Evolutionary conservation across 2,113 vertebrate species (phyloP).

Genomic region (Ifrita kowaldi): DNA sequence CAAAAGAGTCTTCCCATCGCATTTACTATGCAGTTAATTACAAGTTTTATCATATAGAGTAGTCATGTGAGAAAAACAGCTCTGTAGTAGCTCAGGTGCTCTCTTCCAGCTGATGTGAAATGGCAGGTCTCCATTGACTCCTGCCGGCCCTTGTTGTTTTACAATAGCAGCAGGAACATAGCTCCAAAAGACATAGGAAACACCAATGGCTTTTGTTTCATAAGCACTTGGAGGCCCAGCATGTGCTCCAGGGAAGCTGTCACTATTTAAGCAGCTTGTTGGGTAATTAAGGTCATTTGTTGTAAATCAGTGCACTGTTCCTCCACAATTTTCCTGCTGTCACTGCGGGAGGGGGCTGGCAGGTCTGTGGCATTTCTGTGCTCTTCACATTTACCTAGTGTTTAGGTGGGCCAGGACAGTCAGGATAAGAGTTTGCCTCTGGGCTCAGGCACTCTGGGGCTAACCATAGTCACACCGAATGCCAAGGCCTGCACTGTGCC

Average conservation of each 20-base stretch:
- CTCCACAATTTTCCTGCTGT: neutral
- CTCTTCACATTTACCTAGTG: neutral
- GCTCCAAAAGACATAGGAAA: neutral
- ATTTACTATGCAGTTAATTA: slow-evolving; percentile 1
- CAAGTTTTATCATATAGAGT: neutral
- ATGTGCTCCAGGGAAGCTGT: neutral
- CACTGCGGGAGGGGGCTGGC: neutral
- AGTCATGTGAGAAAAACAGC: slow-evolving; percentile 14
- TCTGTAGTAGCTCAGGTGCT: neutral
- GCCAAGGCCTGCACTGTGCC: neutral
- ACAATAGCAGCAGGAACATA: neutral
- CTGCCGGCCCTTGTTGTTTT: neutral
- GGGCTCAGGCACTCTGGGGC: neutral
- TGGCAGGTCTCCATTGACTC: neutral
- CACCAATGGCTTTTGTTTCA: neutral
- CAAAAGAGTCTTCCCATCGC: neutral
- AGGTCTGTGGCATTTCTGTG: neutral
- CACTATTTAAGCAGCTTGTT: neutral
- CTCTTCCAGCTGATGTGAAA: neutral
- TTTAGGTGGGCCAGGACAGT: neutral
- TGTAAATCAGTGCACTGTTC: neutral
- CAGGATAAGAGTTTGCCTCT: neutral
- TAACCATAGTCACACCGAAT: neutral
- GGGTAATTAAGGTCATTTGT: neutral
- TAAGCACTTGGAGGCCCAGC: neutral